These are phyloP conservation scores for Drosophila ohnishii DNA, from an alignment of 1,140 invertebrate species.

Conservation along the genomic window DNA sequence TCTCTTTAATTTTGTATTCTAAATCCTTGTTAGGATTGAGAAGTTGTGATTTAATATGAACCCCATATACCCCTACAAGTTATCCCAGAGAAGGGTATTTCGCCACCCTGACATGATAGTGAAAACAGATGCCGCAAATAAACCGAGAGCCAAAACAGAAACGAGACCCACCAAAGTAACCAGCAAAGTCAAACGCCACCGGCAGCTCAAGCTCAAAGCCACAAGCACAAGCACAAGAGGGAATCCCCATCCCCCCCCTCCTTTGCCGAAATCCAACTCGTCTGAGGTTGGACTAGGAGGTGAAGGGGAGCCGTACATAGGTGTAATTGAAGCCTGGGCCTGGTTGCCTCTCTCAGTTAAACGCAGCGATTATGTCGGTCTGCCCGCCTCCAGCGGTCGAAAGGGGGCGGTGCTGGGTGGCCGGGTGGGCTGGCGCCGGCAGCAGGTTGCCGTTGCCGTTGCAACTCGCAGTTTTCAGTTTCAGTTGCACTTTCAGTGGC, in stretches of 20 bases:
- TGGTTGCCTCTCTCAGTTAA: slow-evolving; percentile 60
- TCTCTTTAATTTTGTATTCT: not conserved
- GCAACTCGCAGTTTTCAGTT: slow-evolving; percentile 28
- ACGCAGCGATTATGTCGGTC: slow-evolving; percentile 75
- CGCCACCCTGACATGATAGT: slow-evolving; percentile 46
- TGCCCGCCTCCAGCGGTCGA: slow-evolving; percentile 57
- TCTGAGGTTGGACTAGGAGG: not conserved
- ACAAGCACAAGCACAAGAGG: slow-evolving; percentile 6
- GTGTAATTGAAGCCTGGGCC: slow-evolving; percentile 75
- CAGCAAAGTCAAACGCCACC: slow-evolving; percentile 30
- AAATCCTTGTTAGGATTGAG: not conserved
- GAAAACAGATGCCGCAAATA: slow-evolving; percentile 41
- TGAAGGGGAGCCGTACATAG: slow-evolving; percentile 14
- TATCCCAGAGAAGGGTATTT: not conserved
- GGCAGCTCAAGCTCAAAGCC: slow-evolving; percentile 30
- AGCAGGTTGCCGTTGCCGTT: slow-evolving; percentile 16
- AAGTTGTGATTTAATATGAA: not conserved
- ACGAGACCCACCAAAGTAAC: slow-evolving; percentile 27
- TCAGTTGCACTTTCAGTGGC: slow-evolving; percentile 28
- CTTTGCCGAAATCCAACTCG: not conserved
- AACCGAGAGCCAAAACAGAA: slow-evolving; percentile 28
- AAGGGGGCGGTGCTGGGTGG: slow-evolving; percentile 14
- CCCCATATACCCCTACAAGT: not conserved
- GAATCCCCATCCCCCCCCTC: slow-evolving; percentile 3
- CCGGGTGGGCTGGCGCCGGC: slow-evolving; percentile 17